Base-by-base conservation (phyloP, 2,888 invertebrate genomes). In the Synergus itoensis region DNA sequence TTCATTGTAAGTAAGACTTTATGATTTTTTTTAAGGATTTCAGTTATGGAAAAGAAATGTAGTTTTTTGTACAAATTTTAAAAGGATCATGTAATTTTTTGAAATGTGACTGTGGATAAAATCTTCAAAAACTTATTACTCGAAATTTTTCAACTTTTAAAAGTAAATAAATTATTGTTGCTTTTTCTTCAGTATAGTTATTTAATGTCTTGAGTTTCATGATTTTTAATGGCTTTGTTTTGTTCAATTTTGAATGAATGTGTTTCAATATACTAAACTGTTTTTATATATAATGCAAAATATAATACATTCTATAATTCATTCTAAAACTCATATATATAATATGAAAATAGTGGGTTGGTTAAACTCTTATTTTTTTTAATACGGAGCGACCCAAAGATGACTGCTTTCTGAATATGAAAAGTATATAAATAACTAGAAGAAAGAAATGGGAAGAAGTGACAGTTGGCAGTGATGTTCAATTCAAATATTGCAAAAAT, bases 1-100 rank as follows among this genome's bases (percentile, higher is more conserved):
- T 69, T 8, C 28, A 43, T 18, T 69, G 69, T 69, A 69, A 69
- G 53, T n/a, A 53, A 9, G 53, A 9, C n/a, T n/a, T 53, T n/a
- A 8, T 53, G 2, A n/a, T 3, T 53, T 18, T 18, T 53, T 9
- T 53, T n/a, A 3, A 45, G 14, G 18, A 69, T 75, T 75, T 53
- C 28, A 76, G 64, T 78, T 18, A 64, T 53, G 53, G 62, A 4
- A 60, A 69, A 69, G 14, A 75, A 53, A 43, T 43, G 8, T 9
- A 53, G 9, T 9, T 53, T 18, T 9, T n/a, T 53, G n/a, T n/a
- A n/a, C n/a, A n/a, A 36, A 53, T 53, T 53, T n/a, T 2, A 8
- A 53, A n/a, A 53, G n/a, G 9, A 53, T 14, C 16, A 53, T 53
- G 8, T 53, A 0, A 53, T 53, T 53, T 53, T 53, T 8, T 9